A percentile compares a stretch with the other conserved stretches of the same genome.
Evolutionary conservation across 1,140 invertebrate species (phyloP).

Genomic region (Planococcus citri): DNA sequence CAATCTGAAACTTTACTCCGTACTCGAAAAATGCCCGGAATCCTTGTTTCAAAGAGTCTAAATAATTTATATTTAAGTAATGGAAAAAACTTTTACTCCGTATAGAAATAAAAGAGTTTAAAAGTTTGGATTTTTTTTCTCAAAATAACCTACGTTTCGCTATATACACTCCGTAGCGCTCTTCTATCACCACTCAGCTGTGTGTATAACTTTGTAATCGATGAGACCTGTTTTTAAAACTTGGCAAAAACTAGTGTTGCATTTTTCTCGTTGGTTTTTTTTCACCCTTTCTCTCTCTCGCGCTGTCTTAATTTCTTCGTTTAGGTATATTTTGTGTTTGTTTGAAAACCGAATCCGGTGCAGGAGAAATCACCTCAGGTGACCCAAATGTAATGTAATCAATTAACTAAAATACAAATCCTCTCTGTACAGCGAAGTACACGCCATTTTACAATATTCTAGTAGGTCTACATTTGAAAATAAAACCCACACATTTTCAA

Average conservation of each 20-base stretch:
- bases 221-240: neutral
- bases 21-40: conserved; percentile 2
- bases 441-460: too few species aligned
- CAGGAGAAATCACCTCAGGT: neutral
- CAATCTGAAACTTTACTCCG: neutral
- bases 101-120: neutral
- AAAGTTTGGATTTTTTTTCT: neutral
- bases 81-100: neutral
- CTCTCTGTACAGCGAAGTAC: neutral
- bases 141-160: neutral
- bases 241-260: neutral
- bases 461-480: neutral
- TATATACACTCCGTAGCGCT: neutral
- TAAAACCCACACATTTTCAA: neutral
- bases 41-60: neutral
- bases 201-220: conserved; percentile 1
- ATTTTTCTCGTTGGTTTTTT: neutral
- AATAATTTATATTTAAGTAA: conserved; percentile 9
- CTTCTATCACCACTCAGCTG: neutral
- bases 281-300: too few species aligned
- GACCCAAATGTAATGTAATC: neutral
- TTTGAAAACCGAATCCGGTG: neutral
- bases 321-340: too few species aligned
- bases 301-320: too few species aligned
- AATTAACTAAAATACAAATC: neutral